A percentile compares a stretch with the other conserved stretches of the same genome.
phyloP scores from a whole-genome alignment of 2,797 vertebrate genomes.

The Chromis chromis region DNA sequence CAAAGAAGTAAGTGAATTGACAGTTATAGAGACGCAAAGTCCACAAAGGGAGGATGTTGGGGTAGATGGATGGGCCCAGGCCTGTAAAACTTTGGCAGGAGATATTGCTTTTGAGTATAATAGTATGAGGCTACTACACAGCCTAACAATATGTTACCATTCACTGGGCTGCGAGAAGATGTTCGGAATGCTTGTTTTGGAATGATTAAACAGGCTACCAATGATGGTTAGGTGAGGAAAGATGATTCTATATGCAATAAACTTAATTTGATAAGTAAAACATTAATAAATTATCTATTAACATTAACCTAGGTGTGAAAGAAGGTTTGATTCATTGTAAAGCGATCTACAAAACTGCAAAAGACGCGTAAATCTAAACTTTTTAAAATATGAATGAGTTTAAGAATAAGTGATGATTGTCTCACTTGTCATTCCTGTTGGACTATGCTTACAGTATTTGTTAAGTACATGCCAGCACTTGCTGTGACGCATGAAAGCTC shows the following conservation, averaged over 20 bases:
- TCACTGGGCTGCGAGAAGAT: no score
- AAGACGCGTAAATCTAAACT: background rate
- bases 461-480: conserved; percentile 35
- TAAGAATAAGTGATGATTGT: conserved; percentile 9
- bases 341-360: background rate
- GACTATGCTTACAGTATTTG: conserved; percentile 15
- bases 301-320: background rate
- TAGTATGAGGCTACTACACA: no score
- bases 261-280: background rate
- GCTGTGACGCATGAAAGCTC: conserved; percentile 69
- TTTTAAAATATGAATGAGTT: background rate
- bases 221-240: background rate
- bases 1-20: no score
- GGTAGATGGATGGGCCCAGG: no score
- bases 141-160: no score
- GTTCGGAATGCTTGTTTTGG: no score
- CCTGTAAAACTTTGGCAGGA: no score
- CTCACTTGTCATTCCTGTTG: conserved; percentile 17
- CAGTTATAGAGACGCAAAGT: no score
- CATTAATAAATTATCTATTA: background rate
- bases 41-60: no score
- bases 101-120: no score
- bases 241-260: background rate
- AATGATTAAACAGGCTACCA: background rate
- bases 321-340: background rate